Conservation (phyloP, 2,113 vertebrate species). For the Myiozetetes cayanensis region DNA sequence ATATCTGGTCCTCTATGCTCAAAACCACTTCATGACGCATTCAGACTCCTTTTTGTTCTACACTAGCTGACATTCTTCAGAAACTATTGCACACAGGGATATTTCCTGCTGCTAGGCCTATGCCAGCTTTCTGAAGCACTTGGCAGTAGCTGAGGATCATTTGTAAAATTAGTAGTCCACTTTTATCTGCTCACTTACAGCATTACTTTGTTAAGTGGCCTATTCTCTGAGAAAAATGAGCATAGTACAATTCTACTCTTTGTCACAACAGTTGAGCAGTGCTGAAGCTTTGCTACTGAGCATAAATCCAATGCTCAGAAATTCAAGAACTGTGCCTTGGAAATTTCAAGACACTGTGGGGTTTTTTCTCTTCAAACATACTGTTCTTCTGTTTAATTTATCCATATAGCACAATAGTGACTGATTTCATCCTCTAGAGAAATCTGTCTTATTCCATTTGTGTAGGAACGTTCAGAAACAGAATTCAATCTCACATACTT, state of each 20-base stretch:
- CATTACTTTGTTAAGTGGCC: conserved; percentile 21
- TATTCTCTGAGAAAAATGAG: not conserved
- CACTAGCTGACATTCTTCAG: not conserved
- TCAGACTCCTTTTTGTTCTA: not conserved
- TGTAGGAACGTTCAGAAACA: not conserved
- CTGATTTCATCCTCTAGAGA: conserved; percentile 24
- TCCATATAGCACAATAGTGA: not conserved
- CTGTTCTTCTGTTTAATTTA: conserved; percentile 34
- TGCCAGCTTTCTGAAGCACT: conserved; percentile 21
- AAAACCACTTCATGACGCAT: not conserved
- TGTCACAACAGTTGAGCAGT: not conserved
- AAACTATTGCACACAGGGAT: not conserved
- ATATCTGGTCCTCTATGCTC: not conserved
- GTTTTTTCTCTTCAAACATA: not conserved
- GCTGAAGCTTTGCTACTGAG: not conserved
- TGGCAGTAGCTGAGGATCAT: conserved; percentile 23
- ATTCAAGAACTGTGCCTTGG: not conserved
- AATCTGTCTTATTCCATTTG: conserved; percentile 11
- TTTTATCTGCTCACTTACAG: conserved; percentile 28
- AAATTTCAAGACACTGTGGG: not conserved
- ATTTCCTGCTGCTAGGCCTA: not conserved
- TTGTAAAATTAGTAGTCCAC: conserved; percentile 38
- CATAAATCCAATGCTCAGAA: not conserved
- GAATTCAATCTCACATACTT: not conserved
- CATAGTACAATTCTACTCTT: not conserved